These are phyloP conservation scores for Apamea monoglypha DNA, from an alignment of 2,888 invertebrate species.

Conservation along the genomic window DNA sequence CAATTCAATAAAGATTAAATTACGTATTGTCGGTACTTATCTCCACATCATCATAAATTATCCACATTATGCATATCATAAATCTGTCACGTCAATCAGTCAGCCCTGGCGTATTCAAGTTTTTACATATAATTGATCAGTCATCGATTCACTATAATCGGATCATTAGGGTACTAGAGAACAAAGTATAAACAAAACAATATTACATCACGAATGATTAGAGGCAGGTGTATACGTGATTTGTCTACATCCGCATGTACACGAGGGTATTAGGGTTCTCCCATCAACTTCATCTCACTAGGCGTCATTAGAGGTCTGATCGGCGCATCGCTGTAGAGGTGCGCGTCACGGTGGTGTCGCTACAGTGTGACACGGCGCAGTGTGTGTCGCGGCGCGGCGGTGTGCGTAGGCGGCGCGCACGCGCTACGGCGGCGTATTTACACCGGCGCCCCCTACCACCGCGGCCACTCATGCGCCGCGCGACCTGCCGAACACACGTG, in stretches of 20 bases:
- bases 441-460: conserved; percentile 89
- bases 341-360: conserved; percentile 67
- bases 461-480: conserved; percentile 89
- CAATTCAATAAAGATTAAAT: conserved; percentile 46
- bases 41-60: conserved; percentile 54
- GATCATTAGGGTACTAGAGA: conserved; percentile 39
- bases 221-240: conserved; percentile 63
- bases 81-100: conserved; percentile 60
- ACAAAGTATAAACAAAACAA: conserved; percentile 36
- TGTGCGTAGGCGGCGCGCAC: conserved; percentile 85
- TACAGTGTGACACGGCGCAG: conserved; percentile 63
- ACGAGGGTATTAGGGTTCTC: conserved; percentile 73
- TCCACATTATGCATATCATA: conserved; percentile 53
- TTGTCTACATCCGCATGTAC: conserved; percentile 70
- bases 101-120: conserved; percentile 38
- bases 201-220: conserved; percentile 61
- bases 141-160: conserved; percentile 40
- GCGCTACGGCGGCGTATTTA: conserved; percentile 88
- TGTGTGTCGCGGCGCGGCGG: conserved; percentile 71
- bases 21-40: conserved; percentile 33
- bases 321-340: conserved; percentile 64
- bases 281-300: conserved; percentile 75
- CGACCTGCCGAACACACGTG: conserved; percentile 88
- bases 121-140: conserved; percentile 44
- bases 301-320: conserved; percentile 72